These are phyloP conservation scores for Diplodus sargus DNA, from an alignment of 2,797 vertebrate genomes.

Conservation along the genomic window DNA sequence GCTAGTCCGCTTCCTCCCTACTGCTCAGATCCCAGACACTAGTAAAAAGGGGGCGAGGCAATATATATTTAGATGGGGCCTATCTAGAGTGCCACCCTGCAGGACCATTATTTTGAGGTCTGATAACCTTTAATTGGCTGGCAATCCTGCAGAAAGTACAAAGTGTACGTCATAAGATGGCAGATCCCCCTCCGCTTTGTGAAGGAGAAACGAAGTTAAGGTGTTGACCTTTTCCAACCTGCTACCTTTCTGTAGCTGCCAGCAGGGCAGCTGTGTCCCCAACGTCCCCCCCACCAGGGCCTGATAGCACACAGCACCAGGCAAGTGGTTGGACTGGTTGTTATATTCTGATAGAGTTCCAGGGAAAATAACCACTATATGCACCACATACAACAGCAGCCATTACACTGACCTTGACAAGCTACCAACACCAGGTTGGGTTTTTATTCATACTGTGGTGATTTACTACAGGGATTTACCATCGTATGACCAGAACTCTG, in stretches of 20 bases:
- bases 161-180: conserved; percentile 37
- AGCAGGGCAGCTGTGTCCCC: conserved; percentile 41
- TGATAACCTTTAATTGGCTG: conserved; percentile 81
- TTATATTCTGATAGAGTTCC: conserved; percentile 2
- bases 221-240: conserved; percentile 71
- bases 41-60: conserved; percentile 45
- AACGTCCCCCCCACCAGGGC: conserved; percentile 24
- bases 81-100: conserved; percentile 54
- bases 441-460: too few species aligned
- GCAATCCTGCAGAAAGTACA: conserved; percentile 65
- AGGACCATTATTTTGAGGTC: conserved; percentile 73
- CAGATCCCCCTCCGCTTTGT: conserved; percentile 46
- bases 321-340: conserved; percentile 3
- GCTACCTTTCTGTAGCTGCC: conserved; percentile 47
- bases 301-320: conserved; percentile 28
- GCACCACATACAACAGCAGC: not conserved
- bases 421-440: not conserved
- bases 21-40: conserved; percentile 35
- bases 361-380: conserved; percentile 4
- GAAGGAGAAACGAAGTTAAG: conserved; percentile 64
- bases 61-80: conserved; percentile 73
- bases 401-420: conserved; percentile 18
- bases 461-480: too few species aligned
- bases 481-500: too few species aligned
- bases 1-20: conserved; percentile 18